Evolutionary conservation across 2,113 vertebrate genomes (phyloP).

Genomic region (Semicossyphus pulcher): DNA sequence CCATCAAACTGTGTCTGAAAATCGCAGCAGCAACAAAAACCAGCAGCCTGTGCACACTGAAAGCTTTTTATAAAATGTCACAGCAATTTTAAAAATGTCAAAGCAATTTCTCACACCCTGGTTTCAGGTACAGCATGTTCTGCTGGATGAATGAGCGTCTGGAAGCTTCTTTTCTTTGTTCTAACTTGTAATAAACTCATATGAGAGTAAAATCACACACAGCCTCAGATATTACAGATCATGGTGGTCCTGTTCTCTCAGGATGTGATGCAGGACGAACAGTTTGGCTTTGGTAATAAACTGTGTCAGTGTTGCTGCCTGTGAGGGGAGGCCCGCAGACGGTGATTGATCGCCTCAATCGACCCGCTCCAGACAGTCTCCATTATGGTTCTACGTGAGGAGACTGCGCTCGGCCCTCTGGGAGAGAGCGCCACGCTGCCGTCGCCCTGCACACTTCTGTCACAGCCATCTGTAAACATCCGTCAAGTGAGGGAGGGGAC

Average conservation of each 20-base stretch:
- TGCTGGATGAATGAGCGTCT: background rate
- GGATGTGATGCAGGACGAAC: background rate
- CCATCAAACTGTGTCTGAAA: background rate
- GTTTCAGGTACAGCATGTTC: background rate
- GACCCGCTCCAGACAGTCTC: slow-evolving; percentile 63
- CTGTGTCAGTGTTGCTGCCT: slow-evolving; percentile 18
- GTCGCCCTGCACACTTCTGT: background rate
- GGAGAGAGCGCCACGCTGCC: background rate
- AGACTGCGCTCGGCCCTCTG: slow-evolving; percentile 54
- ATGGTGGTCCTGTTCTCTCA: background rate
- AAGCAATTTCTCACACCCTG: background rate
- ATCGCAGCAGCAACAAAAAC: background rate
- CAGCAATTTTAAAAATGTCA: slow-evolving; percentile 14
- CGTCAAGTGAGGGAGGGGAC: background rate
- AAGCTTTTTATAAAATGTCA: slow-evolving; percentile 1
- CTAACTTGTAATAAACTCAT: background rate
- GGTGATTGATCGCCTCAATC: slow-evolving; percentile 74
- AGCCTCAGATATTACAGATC: background rate
- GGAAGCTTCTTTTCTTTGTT: background rate
- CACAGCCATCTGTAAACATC: slow-evolving; percentile 13
- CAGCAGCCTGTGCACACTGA: background rate
- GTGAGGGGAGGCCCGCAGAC: slow-evolving; percentile 32
- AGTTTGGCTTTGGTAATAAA: slow-evolving; percentile 32
- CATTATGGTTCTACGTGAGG: slow-evolving; percentile 69
- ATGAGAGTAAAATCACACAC: background rate